A percentile compares a stretch with the other conserved stretches of the same genome.
Evolutionary conservation across 2,113 vertebrate species (phyloP).

Genomic region (Proteles cristata): DNA sequence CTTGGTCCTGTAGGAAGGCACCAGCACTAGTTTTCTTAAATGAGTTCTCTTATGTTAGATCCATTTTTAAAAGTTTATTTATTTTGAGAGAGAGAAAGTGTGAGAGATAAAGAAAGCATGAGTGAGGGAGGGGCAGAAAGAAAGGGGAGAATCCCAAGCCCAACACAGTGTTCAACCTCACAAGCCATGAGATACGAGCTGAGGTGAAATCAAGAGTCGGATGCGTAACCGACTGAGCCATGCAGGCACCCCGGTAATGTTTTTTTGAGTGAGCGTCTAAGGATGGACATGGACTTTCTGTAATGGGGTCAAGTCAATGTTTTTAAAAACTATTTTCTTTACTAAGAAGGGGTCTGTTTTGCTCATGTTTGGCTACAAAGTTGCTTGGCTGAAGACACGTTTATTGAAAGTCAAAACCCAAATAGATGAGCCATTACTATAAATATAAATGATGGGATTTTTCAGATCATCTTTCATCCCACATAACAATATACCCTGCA

Average conservation of each 20-base stretch:
- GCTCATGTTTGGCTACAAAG: not conserved
- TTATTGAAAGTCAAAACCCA: not conserved
- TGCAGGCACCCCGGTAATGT: not conserved
- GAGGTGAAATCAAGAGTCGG: too few species aligned
- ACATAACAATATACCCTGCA: not conserved
- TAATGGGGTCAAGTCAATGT: not conserved
- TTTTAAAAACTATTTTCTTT: constrained; percentile 30
- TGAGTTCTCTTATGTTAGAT: not conserved
- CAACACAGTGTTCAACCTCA: too few species aligned
- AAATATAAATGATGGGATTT: not conserved
- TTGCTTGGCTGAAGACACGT: not conserved
- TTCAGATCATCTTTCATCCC: constrained; percentile 8
- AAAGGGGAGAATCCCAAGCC: too few species aligned
- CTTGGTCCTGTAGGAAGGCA: not conserved
- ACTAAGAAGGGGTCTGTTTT: not conserved
- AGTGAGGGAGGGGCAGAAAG: too few species aligned
- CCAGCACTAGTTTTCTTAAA: not conserved
- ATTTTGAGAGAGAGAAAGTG: too few species aligned
- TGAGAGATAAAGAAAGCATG: too few species aligned
- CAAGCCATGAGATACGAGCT: too few species aligned
- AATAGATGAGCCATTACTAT: not conserved
- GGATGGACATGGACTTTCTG: not conserved
- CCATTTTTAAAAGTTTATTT: not conserved
- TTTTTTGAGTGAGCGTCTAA: not conserved
- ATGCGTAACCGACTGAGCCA: too few species aligned